Evolutionary conservation across 1,140 invertebrate genomes (phyloP).

Genomic region (Aradophagus sp.): DNA sequence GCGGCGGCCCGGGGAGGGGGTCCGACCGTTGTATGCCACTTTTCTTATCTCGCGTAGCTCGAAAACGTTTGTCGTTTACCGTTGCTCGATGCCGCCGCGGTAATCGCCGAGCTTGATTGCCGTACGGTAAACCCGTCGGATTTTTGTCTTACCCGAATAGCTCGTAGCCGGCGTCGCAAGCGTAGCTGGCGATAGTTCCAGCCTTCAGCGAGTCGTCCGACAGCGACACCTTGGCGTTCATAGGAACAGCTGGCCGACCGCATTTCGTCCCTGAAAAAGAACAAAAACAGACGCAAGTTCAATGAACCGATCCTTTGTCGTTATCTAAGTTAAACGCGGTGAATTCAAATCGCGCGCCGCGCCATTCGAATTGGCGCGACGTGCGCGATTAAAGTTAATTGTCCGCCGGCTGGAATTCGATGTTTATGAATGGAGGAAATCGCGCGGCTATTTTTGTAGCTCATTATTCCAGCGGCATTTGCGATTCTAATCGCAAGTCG

Average conservation of each 20-base stretch:
- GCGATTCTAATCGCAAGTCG: neutral
- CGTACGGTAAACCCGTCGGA: conserved; percentile 57
- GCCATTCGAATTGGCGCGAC: conserved; percentile 37
- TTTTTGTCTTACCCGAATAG: conserved; percentile 77
- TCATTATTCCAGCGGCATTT: neutral
- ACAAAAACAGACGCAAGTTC: conserved; percentile 43
- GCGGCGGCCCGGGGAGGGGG: conserved; percentile 16
- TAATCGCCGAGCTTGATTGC: conserved; percentile 54
- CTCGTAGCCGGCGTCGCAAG: conserved; percentile 89
- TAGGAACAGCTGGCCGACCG: conserved; percentile 87
- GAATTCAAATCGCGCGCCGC: too few species aligned
- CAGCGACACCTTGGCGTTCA: conserved; percentile 83
- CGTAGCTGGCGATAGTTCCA: conserved; percentile 83
- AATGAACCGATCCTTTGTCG: conserved; percentile 47
- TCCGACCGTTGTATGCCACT: conserved; percentile 46
- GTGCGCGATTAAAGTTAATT: too few species aligned
- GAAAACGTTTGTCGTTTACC: conserved; percentile 54
- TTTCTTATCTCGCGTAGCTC: conserved; percentile 51
- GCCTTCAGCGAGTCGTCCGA: conserved; percentile 73
- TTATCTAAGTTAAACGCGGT: too few species aligned
- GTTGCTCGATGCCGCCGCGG: conserved; percentile 47
- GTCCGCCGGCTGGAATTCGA: too few species aligned
- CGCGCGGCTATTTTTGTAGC: conserved; percentile 1
- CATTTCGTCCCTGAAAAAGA: conserved; percentile 76
- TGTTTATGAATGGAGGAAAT: too few species aligned